phyloP scores from a whole-genome alignment of 2,888 invertebrate genomes.

The Chouioia cunea region DNA sequence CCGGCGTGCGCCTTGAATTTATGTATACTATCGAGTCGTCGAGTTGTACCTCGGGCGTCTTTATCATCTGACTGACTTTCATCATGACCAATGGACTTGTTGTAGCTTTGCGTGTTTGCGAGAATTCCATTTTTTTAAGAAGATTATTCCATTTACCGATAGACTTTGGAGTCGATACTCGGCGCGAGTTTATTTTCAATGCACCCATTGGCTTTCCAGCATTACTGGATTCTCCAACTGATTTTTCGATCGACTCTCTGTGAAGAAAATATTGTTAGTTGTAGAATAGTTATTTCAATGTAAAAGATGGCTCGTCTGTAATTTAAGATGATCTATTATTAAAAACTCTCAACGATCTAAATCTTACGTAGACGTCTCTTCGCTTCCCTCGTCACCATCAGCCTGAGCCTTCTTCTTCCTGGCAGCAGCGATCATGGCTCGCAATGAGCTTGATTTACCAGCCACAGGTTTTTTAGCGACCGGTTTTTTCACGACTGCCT shows the following conservation, averaged over 20 bases:
- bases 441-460: too few species aligned
- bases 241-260: neutral
- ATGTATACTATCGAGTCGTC: slow-evolving; percentile 58
- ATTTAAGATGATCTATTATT: too few species aligned
- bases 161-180: slow-evolving; percentile 25
- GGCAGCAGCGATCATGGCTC: slow-evolving; percentile 19
- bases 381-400: slow-evolving; percentile 49
- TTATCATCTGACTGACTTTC: slow-evolving; percentile 58
- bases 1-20: slow-evolving; percentile 62
- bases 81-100: slow-evolving; percentile 56
- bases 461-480: slow-evolving; percentile 34
- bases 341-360: too few species aligned
- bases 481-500: slow-evolving; percentile 38
- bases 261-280: neutral
- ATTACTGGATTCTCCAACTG: too few species aligned
- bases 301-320: neutral
- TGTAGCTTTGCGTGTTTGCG: slow-evolving; percentile 47
- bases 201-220: neutral
- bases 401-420: slow-evolving; percentile 31
- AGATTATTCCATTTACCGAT: slow-evolving; percentile 43
- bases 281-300: slow-evolving; percentile 7
- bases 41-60: slow-evolving; percentile 57
- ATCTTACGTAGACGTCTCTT: slow-evolving; percentile 2
- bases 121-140: slow-evolving; percentile 48
- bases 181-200: slow-evolving; percentile 15